Evolutionary conservation across 1,140 invertebrate species (phyloP), one percentile per base, ranked within the genome.

Genomic region (Dreissena rostriformis): DNA sequence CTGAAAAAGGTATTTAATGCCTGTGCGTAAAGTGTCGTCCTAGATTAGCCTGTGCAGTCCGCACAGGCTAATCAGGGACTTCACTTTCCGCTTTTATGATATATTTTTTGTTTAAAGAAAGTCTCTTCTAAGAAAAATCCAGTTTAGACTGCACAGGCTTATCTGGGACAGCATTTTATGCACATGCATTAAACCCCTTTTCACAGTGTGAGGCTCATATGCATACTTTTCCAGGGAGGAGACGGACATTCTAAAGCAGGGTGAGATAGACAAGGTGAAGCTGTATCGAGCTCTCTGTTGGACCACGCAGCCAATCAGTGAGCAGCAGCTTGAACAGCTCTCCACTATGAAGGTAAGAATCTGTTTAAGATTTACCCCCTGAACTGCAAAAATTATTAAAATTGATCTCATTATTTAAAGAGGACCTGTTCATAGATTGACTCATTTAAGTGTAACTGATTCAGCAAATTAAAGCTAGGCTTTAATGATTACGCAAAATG

Each of bases 161-260:
- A 39, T 39, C 39, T 39, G 39, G 39, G 39, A 39, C 39, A 39
- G 8, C 39, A 39, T 39, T 39, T 39, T 39, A 39, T 8, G 39
- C 39, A 39, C 39, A 39, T 39, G 39, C 39, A 39, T 39, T 39
- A 39, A 39, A 39, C 39, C n/a, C n/a, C n/a, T 39, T 39, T 63
- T 63, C 19, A 2, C 11, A 63, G 19, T 5, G 24, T 6, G 2
- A 63, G 12, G 19, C 57, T n/a, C 24, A 63, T 19, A 63, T n/a
- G n/a, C n/a, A n/a, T 63, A 63, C 19, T 19, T 22, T 66, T 93
- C 75, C 88, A 97, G 96, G 86, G 95, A 95, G 26, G 95, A 97
- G 74, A 93, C 97, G 24, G 92, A 93, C 1, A 95, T 95, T 67
- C 94, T 99, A 12, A 99, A 98, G 93, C 95, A 96, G 88, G 92